These are phyloP conservation scores for Papilio machaon DNA, from an alignment of 1,140 invertebrate species.

Conservation along the genomic window DNA sequence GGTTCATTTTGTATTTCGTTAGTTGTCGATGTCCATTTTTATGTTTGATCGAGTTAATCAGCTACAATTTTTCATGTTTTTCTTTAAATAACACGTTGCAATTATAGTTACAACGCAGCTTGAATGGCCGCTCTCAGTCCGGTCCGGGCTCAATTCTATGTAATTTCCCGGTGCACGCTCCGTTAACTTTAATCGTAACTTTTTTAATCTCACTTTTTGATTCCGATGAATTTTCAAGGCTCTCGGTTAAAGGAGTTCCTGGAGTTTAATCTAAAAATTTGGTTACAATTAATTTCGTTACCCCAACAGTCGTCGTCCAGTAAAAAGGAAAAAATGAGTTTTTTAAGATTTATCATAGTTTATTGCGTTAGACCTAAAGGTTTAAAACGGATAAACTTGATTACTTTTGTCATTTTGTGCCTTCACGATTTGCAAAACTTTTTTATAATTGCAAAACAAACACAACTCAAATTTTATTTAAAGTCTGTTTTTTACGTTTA, in stretches of 20 bases:
- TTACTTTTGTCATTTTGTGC: neutral
- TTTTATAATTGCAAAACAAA: neutral
- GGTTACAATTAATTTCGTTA: slow-evolving; percentile 9
- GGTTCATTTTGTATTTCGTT: neutral
- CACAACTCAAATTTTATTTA: neutral
- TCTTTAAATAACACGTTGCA: neutral
- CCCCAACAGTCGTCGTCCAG: neutral
- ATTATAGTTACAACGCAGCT: neutral
- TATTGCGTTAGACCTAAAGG: neutral
- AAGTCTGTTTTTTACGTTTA: neutral
- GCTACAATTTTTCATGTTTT: no score
- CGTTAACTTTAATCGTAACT: neutral
- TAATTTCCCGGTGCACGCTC: neutral
- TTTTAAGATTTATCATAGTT: slow-evolving; percentile 14
- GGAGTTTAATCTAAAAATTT: slow-evolving; percentile 6
- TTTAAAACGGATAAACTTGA: neutral
- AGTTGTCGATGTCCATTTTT: neutral
- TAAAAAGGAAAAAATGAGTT: neutral
- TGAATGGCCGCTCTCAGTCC: neutral
- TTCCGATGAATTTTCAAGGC: slow-evolving; percentile 6
- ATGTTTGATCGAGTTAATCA: neutral
- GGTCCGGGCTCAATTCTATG: neutral
- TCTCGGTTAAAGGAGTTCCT: neutral
- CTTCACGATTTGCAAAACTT: neutral
- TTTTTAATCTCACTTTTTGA: slow-evolving; percentile 24